These are phyloP conservation scores for Acrobeloides nanus DNA, from an alignment of 2,888 invertebrate species.

Conservation along the genomic window DNA sequence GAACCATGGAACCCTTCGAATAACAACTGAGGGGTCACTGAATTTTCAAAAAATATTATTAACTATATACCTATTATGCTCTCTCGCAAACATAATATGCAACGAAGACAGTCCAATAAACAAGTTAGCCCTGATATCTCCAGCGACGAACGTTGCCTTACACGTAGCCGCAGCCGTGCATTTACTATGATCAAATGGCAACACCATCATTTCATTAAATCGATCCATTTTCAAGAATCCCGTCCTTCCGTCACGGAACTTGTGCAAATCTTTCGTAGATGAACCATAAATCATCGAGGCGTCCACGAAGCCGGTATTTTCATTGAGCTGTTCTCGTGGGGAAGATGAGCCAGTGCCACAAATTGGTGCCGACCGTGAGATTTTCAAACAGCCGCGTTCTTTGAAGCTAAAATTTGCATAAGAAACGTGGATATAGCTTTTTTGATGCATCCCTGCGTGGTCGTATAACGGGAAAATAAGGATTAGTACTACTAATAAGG, in stretches of 20 bases:
- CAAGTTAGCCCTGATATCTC: slow-evolving; percentile 51
- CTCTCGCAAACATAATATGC: slow-evolving; percentile 69
- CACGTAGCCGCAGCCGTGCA: slow-evolving; percentile 39
- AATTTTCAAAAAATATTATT: not conserved
- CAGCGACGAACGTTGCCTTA: slow-evolving; percentile 51
- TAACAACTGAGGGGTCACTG: no score
- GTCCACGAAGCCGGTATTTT: slow-evolving; percentile 75
- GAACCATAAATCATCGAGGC: slow-evolving; percentile 93
- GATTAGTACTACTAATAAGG: no score
- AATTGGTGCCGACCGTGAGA: slow-evolving; percentile 75
- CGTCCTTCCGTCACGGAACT: slow-evolving; percentile 45
- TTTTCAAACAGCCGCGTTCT: slow-evolving; percentile 41
- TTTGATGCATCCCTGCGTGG: no score
- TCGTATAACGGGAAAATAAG: no score
- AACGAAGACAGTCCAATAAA: slow-evolving; percentile 59
- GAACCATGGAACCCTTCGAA: no score
- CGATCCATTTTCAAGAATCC: slow-evolving; percentile 42
- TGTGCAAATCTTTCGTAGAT: slow-evolving; percentile 45
- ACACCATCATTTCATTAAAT: slow-evolving; percentile 43
- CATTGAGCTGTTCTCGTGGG: slow-evolving; percentile 74
- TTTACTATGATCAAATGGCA: slow-evolving; percentile 47
- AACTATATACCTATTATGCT: slow-evolving; percentile 67
- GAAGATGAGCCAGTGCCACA: slow-evolving; percentile 93
- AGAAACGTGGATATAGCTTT: no score
- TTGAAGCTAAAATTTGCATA: slow-evolving; percentile 35